These are phyloP conservation scores for Oreochromis niloticus DNA, from an alignment of 2,113 vertebrate genomes.

Conservation along the genomic window DNA sequence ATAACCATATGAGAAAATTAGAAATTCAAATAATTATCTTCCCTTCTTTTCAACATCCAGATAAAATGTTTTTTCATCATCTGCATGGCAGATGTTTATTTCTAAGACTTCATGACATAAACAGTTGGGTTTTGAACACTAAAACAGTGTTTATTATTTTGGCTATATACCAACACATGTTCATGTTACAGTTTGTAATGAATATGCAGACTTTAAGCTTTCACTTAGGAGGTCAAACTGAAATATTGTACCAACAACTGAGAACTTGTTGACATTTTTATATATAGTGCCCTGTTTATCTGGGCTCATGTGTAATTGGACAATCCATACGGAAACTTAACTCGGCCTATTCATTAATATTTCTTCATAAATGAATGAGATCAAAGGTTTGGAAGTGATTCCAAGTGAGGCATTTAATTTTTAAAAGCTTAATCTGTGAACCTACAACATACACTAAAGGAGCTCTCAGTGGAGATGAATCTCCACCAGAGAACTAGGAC, in stretches of 20 bases:
- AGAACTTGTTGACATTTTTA: not conserved
- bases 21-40: not conserved
- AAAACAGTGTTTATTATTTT: not conserved
- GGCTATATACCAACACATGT: not conserved
- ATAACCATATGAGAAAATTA: not conserved
- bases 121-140: not conserved
- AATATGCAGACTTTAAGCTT: not conserved
- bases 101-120: not conserved
- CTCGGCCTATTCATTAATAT: not conserved
- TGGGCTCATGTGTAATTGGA: not conserved
- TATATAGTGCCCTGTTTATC: not conserved
- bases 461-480: not conserved
- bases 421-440: not conserved
- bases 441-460: not conserved
- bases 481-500: not conserved
- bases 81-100: not conserved
- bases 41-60: not conserved
- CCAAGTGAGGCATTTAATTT: not conserved
- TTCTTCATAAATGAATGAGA: not conserved
- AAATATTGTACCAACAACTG: not conserved
- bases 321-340: not conserved
- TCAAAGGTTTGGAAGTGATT: not conserved
- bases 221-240: not conserved
- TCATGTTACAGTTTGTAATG: not conserved
- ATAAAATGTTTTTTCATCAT: not conserved